These are phyloP conservation scores for Phalloptychus januarius DNA, from an alignment of 2,797 vertebrate genomes.

Conservation along the genomic window DNA sequence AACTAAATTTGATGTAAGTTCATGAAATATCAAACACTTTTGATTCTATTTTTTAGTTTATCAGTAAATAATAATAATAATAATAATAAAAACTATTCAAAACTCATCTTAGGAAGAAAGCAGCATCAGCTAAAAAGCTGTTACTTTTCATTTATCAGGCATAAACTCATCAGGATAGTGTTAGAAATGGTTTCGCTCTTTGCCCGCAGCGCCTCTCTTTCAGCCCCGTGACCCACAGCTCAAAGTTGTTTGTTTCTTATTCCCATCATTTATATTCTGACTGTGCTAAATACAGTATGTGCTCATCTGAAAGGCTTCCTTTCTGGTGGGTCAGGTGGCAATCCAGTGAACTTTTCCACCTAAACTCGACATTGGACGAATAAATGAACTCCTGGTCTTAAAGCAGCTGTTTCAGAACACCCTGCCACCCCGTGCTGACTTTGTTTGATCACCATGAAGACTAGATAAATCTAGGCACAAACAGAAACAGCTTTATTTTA, in stretches of 20 bases:
- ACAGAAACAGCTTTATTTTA: background rate
- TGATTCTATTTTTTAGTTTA: background rate
- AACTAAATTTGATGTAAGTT: background rate
- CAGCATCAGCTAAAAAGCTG: background rate
- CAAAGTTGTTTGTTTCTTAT: slow-evolving; percentile 9
- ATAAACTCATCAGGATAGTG: background rate
- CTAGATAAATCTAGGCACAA: background rate
- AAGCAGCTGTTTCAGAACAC: background rate
- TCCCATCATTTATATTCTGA: slow-evolving; percentile 3
- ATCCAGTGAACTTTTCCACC: slow-evolving; percentile 7
- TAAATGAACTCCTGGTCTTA: slow-evolving; percentile 4
- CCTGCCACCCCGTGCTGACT: background rate
- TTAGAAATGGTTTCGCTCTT: slow-evolving; percentile 2
- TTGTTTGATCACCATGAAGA: background rate
- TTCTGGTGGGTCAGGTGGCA: background rate
- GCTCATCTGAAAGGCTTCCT: background rate
- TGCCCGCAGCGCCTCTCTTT: background rate
- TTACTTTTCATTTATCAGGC: background rate
- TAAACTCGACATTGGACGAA: background rate
- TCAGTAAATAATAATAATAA: background rate
- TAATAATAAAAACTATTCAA: background rate
- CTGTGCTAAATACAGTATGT: slow-evolving; percentile 6
- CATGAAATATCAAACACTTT: background rate
- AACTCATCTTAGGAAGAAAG: background rate
- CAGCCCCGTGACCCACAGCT: background rate